Evolutionary conservation across 2,797 vertebrate genomes (phyloP).

Genomic region (Hoplostethus atlanticus): DNA sequence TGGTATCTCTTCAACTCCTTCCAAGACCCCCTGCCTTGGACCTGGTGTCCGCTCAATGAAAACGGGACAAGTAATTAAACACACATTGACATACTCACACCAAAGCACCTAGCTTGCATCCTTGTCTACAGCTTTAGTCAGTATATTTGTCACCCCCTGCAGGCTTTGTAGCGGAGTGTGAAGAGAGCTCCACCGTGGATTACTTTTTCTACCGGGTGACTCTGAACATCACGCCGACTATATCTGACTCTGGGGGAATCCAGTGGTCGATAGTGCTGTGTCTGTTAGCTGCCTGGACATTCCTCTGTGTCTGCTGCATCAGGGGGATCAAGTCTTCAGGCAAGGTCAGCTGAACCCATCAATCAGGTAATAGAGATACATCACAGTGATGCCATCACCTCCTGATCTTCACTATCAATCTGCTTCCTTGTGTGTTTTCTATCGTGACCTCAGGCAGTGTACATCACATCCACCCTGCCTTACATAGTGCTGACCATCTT

Average conservation of each 20-base stretch:
- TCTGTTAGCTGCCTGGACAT: conserved; percentile 87
- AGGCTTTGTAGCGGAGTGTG: conserved; percentile 88
- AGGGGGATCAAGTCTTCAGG: conserved; percentile 94
- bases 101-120: not conserved
- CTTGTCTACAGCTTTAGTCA: not conserved
- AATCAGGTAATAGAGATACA: not conserved
- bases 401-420: not conserved
- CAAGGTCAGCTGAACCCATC: conserved; percentile 86
- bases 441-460: conserved; percentile 87
- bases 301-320: conserved; percentile 89
- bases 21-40: conserved; percentile 94
- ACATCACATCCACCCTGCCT: conserved; percentile 94
- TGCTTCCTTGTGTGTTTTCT: accelerated
- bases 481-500: conserved; percentile 95
- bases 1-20: conserved; percentile 99
- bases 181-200: conserved; percentile 89
- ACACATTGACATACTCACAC: not conserved
- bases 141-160: conserved; percentile 64
- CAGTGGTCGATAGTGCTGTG: conserved; percentile 91
- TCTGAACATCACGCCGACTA: conserved; percentile 86
- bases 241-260: conserved; percentile 85
- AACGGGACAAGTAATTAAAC: conserved; percentile 86
- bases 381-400: no score
- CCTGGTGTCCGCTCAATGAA: conserved; percentile 83
- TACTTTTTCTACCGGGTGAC: conserved; percentile 95